Evolutionary conservation across 2,797 vertebrate genomes (phyloP).

Genomic region (Amblyraja radiata): DNA sequence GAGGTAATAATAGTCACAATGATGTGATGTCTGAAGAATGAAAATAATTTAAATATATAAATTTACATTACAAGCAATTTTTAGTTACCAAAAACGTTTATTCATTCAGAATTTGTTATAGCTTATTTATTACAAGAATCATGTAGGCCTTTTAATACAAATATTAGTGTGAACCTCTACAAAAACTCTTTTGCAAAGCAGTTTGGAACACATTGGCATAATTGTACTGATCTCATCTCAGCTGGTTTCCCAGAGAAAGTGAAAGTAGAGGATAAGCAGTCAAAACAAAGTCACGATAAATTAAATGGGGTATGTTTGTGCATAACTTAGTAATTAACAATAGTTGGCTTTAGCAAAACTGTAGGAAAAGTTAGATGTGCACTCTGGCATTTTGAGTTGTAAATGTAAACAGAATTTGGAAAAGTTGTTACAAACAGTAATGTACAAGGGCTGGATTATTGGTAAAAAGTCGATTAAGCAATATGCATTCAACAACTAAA

Average conservation of each 20-base stretch:
- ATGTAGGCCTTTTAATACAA: neutral
- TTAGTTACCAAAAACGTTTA: neutral
- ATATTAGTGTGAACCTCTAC: neutral
- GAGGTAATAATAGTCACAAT: neutral
- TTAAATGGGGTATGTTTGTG: neutral
- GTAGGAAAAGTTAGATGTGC: neutral
- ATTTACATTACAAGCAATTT: neutral
- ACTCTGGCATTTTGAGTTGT: neutral
- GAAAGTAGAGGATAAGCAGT: neutral
- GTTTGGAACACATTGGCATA: neutral
- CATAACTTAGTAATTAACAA: neutral
- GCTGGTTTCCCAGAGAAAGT: neutral
- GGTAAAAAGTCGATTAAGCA: neutral
- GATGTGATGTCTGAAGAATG: neutral
- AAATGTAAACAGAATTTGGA: neutral
- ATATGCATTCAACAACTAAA: neutral
- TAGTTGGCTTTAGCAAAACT: neutral
- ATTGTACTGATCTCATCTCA: neutral
- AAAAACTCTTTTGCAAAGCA: neutral
- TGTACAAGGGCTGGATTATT: neutral
- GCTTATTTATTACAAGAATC: neutral
- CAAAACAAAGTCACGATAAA: neutral
- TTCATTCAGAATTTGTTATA: neutral
- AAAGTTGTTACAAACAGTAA: neutral
- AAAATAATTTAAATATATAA: neutral